Percentiles rank a stretch among this genome's conserved stretches.
Conservation (phyloP, 1,140 invertebrate species). For the Metopolophium dirhodum region DNA sequence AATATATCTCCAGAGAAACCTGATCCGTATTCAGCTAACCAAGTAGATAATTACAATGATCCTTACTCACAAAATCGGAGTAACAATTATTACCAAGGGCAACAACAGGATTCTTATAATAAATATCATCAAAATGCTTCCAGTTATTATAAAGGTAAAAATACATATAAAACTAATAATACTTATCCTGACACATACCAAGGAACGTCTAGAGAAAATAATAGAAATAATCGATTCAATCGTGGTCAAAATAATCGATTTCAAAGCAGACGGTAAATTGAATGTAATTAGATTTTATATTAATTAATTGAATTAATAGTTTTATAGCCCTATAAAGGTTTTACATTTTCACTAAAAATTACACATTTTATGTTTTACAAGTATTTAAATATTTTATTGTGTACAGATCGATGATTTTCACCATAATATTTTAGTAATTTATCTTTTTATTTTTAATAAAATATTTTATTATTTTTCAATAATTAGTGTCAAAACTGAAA, state of each 20-base stretch:
- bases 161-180: slow-evolving; percentile 19
- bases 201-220: slow-evolving; percentile 29
- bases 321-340: background rate
- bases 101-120: slow-evolving; percentile 30
- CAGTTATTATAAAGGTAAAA: slow-evolving; percentile 40
- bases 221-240: slow-evolving; percentile 24
- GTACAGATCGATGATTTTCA: background rate
- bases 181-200: slow-evolving; percentile 39
- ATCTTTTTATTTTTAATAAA: background rate
- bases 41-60: slow-evolving; percentile 31
- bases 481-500: background rate
- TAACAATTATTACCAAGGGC: slow-evolving; percentile 30
- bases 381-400: slow-evolving; percentile 25
- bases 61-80: slow-evolving; percentile 33
- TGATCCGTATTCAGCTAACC: slow-evolving; percentile 46
- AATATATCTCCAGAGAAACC: background rate
- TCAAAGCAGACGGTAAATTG: slow-evolving; percentile 31
- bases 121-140: slow-evolving; percentile 30
- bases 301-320: background rate
- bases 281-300: background rate
- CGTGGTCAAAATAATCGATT: slow-evolving; percentile 35
- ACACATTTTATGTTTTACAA: background rate
- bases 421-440: background rate
- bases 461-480: background rate
- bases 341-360: background rate